Percentiles rank a stretch among this genome's conserved stretches.
Evolutionary conservation across 2,888 invertebrate genomes (phyloP).

Genomic region (Apamea crenata): DNA sequence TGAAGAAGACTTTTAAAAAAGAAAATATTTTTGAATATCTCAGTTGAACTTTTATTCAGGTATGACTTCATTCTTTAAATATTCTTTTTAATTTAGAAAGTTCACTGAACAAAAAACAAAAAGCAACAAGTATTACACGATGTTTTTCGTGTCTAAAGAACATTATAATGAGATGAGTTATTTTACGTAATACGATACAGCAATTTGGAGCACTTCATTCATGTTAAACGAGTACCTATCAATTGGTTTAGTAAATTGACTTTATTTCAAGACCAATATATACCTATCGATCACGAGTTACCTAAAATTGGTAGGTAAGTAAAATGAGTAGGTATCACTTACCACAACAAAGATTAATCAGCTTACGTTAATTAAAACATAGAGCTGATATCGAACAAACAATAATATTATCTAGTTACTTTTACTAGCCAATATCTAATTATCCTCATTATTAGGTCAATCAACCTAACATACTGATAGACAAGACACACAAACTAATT

Average conservation of each 20-base stretch:
- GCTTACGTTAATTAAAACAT: neutral
- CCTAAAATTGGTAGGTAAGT: neutral
- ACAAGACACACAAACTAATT: neutral
- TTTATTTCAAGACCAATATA: neutral
- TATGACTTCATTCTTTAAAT: conserved; percentile 50
- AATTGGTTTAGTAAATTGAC: conserved; percentile 17
- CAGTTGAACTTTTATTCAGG: conserved; percentile 35
- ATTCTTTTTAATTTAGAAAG: conserved; percentile 49
- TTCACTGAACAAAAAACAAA: conserved; percentile 27
- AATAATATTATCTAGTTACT: neutral
- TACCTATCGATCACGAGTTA: neutral
- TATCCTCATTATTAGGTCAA: conserved; percentile 26
- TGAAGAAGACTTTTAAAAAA: conserved; percentile 36
- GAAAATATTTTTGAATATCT: conserved; percentile 39
- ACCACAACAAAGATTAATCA: neutral
- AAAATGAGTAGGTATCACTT: neutral
- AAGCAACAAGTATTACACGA: conserved; percentile 42
- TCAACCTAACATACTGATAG: conserved; percentile 9
- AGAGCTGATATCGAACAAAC: neutral
- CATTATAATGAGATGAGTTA: conserved; percentile 31
- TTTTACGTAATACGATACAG: conserved; percentile 31
- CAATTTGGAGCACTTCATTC: conserved; percentile 28
- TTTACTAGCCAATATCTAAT: neutral
- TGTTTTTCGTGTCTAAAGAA: conserved; percentile 37
- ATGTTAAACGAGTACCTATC: conserved; percentile 16